phyloP scores from a whole-genome alignment of 2,888 invertebrate species.

The Papilio gigon region DNA sequence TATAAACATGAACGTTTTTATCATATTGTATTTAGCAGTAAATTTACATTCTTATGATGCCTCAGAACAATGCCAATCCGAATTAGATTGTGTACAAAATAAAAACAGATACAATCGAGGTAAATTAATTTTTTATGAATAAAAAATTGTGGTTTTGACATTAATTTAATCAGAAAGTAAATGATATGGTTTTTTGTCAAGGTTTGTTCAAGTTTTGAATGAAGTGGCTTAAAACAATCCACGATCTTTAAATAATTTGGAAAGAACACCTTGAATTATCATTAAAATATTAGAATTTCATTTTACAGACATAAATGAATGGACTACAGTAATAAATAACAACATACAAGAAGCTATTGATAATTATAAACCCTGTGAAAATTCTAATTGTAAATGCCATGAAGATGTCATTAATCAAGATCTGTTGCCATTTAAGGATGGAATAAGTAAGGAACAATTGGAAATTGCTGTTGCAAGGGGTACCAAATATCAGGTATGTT shows the following conservation, averaged over 20 bases:
- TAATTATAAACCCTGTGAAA: conserved; percentile 81
- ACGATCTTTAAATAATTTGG: no score
- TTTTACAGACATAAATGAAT: conserved; percentile 76
- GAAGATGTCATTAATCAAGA: conserved; percentile 85
- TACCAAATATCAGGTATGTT: conserved; percentile 72
- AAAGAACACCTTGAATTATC: no score
- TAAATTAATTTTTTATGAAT: background rate
- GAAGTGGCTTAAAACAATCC: no score
- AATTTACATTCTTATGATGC: conserved; percentile 23
- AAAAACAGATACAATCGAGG: conserved; percentile 38
- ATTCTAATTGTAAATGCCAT: conserved; percentile 85
- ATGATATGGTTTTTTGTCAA: no score
- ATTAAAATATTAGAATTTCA: no score
- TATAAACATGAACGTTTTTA: conserved; percentile 3
- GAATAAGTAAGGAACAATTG: conserved; percentile 87
- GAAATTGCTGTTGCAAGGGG: conserved; percentile 77
- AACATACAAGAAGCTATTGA: conserved; percentile 77
- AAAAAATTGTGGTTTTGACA: background rate
- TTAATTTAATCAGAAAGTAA: background rate
- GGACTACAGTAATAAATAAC: conserved; percentile 64
- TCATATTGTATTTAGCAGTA: conserved; percentile 12
- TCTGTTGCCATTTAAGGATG: conserved; percentile 86
- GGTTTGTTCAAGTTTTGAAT: no score
- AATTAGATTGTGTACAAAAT: conserved; percentile 34
- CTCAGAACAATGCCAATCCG: conserved; percentile 27